Percentiles rank a stretch among this genome's conserved stretches.
Evolutionary conservation across 2,113 vertebrate species (phyloP).

Genomic region (Asarcornis scutulata): DNA sequence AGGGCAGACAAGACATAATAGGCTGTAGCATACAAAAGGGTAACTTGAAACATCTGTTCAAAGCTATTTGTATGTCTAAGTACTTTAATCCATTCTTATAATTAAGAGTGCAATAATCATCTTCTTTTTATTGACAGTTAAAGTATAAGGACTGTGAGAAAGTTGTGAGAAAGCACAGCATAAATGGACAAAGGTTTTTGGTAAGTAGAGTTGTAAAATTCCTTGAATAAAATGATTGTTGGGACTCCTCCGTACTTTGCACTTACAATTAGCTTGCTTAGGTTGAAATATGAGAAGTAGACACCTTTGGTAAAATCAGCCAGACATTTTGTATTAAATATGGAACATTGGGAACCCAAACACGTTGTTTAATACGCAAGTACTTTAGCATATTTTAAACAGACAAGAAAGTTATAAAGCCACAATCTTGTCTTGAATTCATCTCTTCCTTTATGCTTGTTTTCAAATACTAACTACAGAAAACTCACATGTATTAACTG

Average conservation of each 20-base stretch:
- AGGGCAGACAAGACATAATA: background rate
- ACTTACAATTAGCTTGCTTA: background rate
- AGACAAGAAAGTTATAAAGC: background rate
- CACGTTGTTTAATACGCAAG: background rate
- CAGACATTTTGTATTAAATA: background rate
- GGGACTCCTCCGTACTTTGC: background rate
- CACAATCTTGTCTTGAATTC: background rate
- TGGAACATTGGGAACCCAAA: background rate
- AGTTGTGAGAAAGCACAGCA: slow-evolving; percentile 82
- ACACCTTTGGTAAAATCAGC: background rate
- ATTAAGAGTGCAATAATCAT: background rate
- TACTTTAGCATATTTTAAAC: background rate
- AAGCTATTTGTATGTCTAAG: background rate
- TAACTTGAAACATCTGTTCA: background rate
- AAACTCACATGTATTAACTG: background rate
- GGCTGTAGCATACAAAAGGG: background rate
- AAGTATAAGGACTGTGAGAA: slow-evolving; percentile 90
- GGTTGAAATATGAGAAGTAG: background rate
- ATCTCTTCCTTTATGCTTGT: background rate
- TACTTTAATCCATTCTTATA: background rate
- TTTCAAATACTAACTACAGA: background rate
- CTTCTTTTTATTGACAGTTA: slow-evolving; percentile 73
- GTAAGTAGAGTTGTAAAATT: slow-evolving; percentile 77
- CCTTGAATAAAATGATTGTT: background rate
- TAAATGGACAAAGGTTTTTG: slow-evolving; percentile 89